Evolutionary conservation across 2,888 invertebrate genomes (phyloP), one percentile per base, ranked within the genome.

Genomic region (Nomada fucata): DNA sequence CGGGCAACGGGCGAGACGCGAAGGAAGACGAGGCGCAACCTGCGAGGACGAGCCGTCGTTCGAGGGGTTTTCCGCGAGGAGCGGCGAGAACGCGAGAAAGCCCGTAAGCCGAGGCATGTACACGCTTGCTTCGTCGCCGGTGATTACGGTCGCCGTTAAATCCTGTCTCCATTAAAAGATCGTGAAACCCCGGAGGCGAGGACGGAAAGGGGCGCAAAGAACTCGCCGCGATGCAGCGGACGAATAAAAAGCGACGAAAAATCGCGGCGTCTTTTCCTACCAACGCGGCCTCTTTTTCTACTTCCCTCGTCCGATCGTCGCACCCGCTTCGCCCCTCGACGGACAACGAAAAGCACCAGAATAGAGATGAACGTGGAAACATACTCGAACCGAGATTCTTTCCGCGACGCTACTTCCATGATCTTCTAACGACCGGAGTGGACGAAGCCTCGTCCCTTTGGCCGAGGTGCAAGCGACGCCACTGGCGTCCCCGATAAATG

Each of bases 141-240:
- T 79, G 88, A 88, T 87, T 87, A 86, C 80, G 71, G 68, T 69
- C 75, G 78, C 85, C 82, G 88, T 89, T 89, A 89, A 91, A 90
- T 89, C 89, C 88, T 78, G 76, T 86, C 87, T 84, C 89, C 89
- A 90, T 91, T 90, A 90, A 91, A 91, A 89, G 86, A 70, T 90
- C 91, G 87, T 91, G 87, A 91, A 90, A 89, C 88, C 79, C n/a
- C 55, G 79, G 23, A 20, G 74, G n/a, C 44, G 20, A 42, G 65
- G 65, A 50, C 65, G 61, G 72, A 57, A 74, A 63, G 61, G 73
- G 70, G 69, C 73, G 75, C 78, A 76, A 86, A 84, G 59, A 79
- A 82, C 78, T 53, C 65, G 61, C 50, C 5, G 65, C 79, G 73
- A 74, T 69, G 73, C 55, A 53, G 50, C 42, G 64, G 59, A 9